phyloP scores from a whole-genome alignment of 2,888 invertebrate species.

The Eupithecia abbreviata region DNA sequence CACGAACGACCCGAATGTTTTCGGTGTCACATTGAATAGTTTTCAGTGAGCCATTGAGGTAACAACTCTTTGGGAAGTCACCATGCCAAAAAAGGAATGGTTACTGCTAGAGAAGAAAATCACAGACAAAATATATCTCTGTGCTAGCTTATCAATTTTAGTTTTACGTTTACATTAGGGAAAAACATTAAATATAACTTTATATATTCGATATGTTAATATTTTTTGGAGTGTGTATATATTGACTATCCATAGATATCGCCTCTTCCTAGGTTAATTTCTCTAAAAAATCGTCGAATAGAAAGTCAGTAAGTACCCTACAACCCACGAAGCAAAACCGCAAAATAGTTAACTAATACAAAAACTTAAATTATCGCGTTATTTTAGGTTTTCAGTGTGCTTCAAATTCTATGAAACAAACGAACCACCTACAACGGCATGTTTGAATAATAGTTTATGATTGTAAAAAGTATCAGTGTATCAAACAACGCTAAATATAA shows the following conservation, averaged over 20 bases:
- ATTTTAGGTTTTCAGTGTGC: background rate
- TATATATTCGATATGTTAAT: background rate
- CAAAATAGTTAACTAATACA: background rate
- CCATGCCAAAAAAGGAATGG: slow-evolving; percentile 6
- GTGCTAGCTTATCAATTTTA: no score
- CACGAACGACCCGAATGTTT: slow-evolving; percentile 33
- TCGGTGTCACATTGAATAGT: slow-evolving; percentile 36
- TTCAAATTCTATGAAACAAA: background rate
- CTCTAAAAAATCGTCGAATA: background rate
- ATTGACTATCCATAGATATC: background rate
- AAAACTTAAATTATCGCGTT: no score
- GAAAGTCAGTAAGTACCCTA: background rate
- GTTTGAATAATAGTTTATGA: background rate
- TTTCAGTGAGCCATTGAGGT: slow-evolving; percentile 19
- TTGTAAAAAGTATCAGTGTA: background rate
- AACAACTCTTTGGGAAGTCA: background rate
- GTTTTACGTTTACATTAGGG: no score
- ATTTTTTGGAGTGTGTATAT: background rate
- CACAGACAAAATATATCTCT: background rate
- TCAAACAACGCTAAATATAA: no score
- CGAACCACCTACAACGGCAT: background rate
- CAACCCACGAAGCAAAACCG: background rate
- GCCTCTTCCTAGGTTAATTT: background rate
- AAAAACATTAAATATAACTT: background rate
- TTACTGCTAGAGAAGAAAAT: background rate